These are phyloP conservation scores for Urechis unicinctus DNA, from an alignment of 2,888 invertebrate species.

Conservation along the genomic window DNA sequence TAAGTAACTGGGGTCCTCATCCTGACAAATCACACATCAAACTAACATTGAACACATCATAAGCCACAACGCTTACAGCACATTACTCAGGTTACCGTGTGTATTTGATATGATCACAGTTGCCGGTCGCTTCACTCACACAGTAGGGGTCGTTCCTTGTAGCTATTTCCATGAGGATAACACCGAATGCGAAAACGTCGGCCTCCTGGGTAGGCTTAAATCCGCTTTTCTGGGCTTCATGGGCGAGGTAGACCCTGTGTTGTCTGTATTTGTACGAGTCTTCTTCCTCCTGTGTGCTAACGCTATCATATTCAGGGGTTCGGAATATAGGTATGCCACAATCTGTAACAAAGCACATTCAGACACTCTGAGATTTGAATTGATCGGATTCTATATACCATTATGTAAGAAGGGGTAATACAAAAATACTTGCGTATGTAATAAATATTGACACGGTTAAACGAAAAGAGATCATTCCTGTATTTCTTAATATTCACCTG, in stretches of 20 bases:
- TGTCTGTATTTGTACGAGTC: constrained; percentile 18
- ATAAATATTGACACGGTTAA: no score
- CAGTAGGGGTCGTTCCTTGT: constrained; percentile 35
- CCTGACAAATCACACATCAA: background rate
- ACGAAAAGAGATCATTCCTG: background rate
- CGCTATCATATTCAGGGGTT: constrained; percentile 1
- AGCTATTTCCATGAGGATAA: constrained; percentile 39
- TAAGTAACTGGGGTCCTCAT: background rate
- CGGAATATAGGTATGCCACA: constrained; percentile 26
- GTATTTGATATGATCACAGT: background rate
- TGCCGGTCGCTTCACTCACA: constrained; percentile 17
- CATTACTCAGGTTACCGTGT: background rate
- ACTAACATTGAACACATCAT: background rate
- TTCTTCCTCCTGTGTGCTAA: constrained; percentile 5
- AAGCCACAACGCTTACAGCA: no score
- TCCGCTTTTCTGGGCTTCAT: constrained; percentile 18
- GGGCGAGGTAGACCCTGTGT: constrained; percentile 30
- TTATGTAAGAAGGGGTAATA: no score
- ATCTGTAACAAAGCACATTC: no score
- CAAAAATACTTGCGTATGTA: no score
- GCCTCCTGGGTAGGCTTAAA: background rate
- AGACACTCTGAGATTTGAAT: no score
- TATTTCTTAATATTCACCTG: constrained; percentile 23
- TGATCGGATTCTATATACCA: no score
- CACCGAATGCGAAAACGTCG: constrained; percentile 36